Conservation (phyloP, 2,797 vertebrate genomes). For the Pterois miles region DNA sequence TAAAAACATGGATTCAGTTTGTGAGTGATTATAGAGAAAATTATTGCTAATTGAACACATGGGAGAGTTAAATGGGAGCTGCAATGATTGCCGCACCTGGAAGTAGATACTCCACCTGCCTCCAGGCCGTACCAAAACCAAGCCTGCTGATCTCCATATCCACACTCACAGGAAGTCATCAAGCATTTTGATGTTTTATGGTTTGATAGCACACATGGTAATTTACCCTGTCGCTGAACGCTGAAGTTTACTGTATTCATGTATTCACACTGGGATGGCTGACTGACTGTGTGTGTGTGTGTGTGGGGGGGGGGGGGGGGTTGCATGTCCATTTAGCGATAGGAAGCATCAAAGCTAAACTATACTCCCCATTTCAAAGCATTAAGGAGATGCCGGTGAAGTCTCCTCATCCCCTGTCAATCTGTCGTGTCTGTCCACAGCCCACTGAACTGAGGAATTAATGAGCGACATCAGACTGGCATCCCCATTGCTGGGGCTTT, state of each 20-base stretch:
- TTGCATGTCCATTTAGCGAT: slow-evolving; percentile 57
- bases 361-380: slow-evolving; percentile 63
- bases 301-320: background rate
- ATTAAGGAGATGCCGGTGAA: slow-evolving; percentile 54
- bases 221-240: slow-evolving; percentile 61
- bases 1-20: slow-evolving; percentile 8
- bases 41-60: slow-evolving; percentile 29
- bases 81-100: slow-evolving; percentile 31
- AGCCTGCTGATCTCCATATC: slow-evolving; percentile 18
- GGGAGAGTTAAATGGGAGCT: slow-evolving; percentile 5
- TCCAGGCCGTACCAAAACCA: background rate
- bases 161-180: slow-evolving; percentile 30
- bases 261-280: slow-evolving; percentile 64
- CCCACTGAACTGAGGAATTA: slow-evolving; percentile 80
- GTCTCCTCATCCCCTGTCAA: slow-evolving; percentile 71
- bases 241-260: slow-evolving; percentile 71
- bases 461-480: slow-evolving; percentile 75
- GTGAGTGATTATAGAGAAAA: slow-evolving; percentile 17
- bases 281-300: slow-evolving; percentile 43
- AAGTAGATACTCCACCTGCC: slow-evolving; percentile 21
- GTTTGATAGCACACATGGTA: slow-evolving; percentile 44
- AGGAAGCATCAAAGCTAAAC: slow-evolving; percentile 73
- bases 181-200: slow-evolving; percentile 44
- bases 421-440: slow-evolving; percentile 74
- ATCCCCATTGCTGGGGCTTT: slow-evolving; percentile 51